Base-by-base conservation (phyloP, 2,888 invertebrate species). In the Amblyjoppa fuscipennis region DNA sequence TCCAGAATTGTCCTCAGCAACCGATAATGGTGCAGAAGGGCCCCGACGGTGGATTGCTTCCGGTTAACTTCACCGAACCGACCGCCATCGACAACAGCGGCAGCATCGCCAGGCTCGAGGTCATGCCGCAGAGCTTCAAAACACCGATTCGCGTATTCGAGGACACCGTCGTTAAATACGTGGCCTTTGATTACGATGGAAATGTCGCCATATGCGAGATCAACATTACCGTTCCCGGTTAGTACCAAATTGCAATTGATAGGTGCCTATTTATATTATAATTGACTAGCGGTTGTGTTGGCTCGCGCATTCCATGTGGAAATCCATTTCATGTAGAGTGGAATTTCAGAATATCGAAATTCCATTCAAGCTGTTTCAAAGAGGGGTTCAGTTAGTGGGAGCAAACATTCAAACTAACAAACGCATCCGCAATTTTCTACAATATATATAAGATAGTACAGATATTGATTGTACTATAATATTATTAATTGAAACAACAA, bases 171-270 rank as follows among this genome's bases (percentile, higher is more conserved):
- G 98, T 99, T 0, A 97, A 98, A 95, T 99, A 99, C 92, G 97
- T 99, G 0, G 99, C 99, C 3, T 99, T 98, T 91, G 99, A 99
- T 95, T 98, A 98, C 91, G 99, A 99, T 92, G 99, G 99, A 89
- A 99, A 99, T 92, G 98, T 98, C 16, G 99, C 99, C 16, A 98
- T 98, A 92, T 99, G 99, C 93, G 98, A 98, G 95, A 98, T 99
- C 45, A 98, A 98, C 91, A 98, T 99, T 45, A 98, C 98, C 0
- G 98, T 98, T 11, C 98, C 98, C 45, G 96, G 95, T 95, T 91
- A 89, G 91, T 90, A 66, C n/a, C 6, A 2, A 59, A 9, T 59
- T 68, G 9, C 20, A 78, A 28, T 34, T 5, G 34, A 34, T 34
- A 34, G 34, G 6, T 34, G 34, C 34, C 1, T 34, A 34, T 34